Percentiles rank a stretch among this genome's conserved stretches.
These are phyloP conservation scores for Morone chrysops DNA, from an alignment of 2,113 vertebrate genomes.

Conservation along the genomic window DNA sequence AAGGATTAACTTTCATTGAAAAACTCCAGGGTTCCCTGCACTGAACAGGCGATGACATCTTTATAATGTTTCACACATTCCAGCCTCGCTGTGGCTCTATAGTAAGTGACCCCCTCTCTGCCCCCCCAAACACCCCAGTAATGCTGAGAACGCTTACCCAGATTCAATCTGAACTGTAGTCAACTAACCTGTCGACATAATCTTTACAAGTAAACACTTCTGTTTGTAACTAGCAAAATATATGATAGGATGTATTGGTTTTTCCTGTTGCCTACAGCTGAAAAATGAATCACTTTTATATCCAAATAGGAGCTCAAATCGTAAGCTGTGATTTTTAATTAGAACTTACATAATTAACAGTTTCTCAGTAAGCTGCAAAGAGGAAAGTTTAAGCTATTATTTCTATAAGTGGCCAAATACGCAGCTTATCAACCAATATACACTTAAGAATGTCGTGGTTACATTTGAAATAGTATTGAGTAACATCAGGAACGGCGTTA, in stretches of 20 bases:
- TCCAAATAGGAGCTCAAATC: neutral
- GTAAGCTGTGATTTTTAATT: neutral
- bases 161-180: slow-evolving; percentile 29
- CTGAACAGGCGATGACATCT: slow-evolving; percentile 67
- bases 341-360: neutral
- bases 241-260: neutral
- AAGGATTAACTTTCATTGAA: slow-evolving; percentile 41
- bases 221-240: slow-evolving; percentile 15
- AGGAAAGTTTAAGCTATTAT: neutral
- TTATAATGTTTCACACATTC: slow-evolving; percentile 68
- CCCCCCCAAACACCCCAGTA: neutral
- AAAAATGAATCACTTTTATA: neutral
- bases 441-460: neutral
- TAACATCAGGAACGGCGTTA: too few species aligned
- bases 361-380: neutral
- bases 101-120: neutral
- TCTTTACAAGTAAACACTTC: slow-evolving; percentile 42
- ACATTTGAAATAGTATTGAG: too few species aligned
- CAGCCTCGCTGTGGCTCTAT: slow-evolving; percentile 1
- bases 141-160: slow-evolving; percentile 38
- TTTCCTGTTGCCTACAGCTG: neutral
- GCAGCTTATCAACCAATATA: neutral
- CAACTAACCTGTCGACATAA: slow-evolving; percentile 54
- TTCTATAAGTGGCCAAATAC: neutral
- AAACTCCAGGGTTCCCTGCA: slow-evolving; percentile 32